Percentiles rank a stretch among this genome's conserved stretches.
These are phyloP conservation scores for Eulacestoma nigropectus DNA, from an alignment of 2,113 vertebrate genomes.

Conservation along the genomic window DNA sequence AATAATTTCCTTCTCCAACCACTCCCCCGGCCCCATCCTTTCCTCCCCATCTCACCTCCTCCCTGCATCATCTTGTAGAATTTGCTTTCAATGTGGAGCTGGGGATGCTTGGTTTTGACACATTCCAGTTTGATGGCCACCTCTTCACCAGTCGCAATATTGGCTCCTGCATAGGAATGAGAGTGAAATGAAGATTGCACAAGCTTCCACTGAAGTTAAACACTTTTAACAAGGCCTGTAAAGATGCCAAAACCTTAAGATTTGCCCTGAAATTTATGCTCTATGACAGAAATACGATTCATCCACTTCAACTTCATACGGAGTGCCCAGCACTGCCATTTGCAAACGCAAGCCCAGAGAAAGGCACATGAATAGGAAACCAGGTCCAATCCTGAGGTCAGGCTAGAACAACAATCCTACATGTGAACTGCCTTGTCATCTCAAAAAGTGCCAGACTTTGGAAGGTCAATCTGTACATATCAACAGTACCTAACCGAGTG, in stretches of 20 bases:
- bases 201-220: not conserved
- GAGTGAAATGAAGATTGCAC: not conserved
- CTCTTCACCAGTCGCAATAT: conserved; percentile 94
- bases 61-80: conserved; percentile 99
- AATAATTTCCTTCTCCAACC: not conserved
- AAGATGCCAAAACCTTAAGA: not conserved
- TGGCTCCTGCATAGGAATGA: conserved; percentile 80
- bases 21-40: not conserved
- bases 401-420: not conserved
- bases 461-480: not conserved
- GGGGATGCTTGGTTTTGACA: conserved; percentile 97
- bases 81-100: conserved; percentile 98
- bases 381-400: not conserved
- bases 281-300: not conserved
- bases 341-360: not conserved
- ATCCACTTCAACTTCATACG: not conserved
- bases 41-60: conserved; percentile 79
- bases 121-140: conserved; percentile 98
- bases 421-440: not conserved
- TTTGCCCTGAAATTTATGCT: not conserved
- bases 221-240: not conserved
- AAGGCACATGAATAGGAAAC: not conserved
- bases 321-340: not conserved
- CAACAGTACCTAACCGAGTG: not conserved
- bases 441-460: not conserved